These are phyloP conservation scores for Marmota monax DNA, from an alignment of 2,113 vertebrate genomes.

Conservation along the genomic window DNA sequence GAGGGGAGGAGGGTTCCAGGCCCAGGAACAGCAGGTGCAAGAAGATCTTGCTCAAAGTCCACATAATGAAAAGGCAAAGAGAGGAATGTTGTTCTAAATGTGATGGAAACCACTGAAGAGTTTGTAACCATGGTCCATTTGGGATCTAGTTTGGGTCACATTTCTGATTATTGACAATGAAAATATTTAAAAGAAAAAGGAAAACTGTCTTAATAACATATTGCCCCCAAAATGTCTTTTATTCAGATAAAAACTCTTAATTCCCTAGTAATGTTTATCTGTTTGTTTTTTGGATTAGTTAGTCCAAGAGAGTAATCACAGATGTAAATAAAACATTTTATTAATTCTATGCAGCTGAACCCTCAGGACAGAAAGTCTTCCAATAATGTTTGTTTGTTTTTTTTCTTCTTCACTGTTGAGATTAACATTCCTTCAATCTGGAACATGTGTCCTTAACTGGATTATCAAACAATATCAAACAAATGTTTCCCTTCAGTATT, in stretches of 20 bases:
- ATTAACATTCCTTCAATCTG: conserved; percentile 46
- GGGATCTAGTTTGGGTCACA: background rate
- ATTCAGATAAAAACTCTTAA: background rate
- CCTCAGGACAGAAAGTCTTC: conserved; percentile 27
- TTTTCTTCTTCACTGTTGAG: conserved; percentile 48
- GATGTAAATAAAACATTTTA: conserved; percentile 60
- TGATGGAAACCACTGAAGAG: conserved; percentile 9
- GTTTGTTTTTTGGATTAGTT: conserved; percentile 27
- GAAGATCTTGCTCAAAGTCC: background rate
- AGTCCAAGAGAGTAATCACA: conserved; percentile 36
- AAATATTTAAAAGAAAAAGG: conserved; percentile 4
- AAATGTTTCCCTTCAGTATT: conserved; percentile 50
- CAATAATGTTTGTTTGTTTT: background rate
- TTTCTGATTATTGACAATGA: conserved; percentile 21
- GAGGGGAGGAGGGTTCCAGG: background rate
- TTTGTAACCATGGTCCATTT: background rate
- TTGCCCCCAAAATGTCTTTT: background rate
- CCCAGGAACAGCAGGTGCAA: background rate
- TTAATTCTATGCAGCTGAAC: conserved; percentile 55
- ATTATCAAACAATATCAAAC: conserved; percentile 54
- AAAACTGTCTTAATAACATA: background rate
- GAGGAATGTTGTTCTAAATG: background rate
- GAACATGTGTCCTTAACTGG: conserved; percentile 60
- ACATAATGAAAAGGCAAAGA: background rate
- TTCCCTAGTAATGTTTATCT: background rate